Base-by-base conservation (phyloP, 1,140 invertebrate genomes). In the Atta texana region DNA sequence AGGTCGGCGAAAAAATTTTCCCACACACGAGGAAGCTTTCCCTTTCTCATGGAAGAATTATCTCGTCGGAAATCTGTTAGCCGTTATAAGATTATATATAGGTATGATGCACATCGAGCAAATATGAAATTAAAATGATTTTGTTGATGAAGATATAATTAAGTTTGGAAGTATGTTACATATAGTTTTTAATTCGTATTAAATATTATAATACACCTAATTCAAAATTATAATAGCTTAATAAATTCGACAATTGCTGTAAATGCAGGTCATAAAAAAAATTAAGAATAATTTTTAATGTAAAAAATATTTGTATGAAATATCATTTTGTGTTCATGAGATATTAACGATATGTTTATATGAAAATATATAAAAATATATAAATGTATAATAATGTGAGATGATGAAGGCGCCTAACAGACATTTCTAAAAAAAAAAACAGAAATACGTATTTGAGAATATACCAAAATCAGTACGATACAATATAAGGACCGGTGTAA, bases 1-100 rank as follows among this genome's bases (percentile, higher is more conserved):
- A 88, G 74, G 44, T 76, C 84, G 74, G 51, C 74, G 78, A 90
- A 88, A 61, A 85, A 75, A 59, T 76, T 91, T 69, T 90, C 63
- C 24, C 72, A 87, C 57, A 39, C 55, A 14, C 57, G 59, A 55
- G 51, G 39, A 44, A 66, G 74, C 61, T 90, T 87, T 91, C 80
- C 68, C 59, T 90, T 87, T 90, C 69, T 86, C 89, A 71, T 80
- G 57, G 51, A 59, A 61, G 66, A 77, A 78, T 63, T 63, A 81
- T 87, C 87, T 82, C 77, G 71, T 84, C 71, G 66, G 53, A 63
- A 69, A 87, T 89, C 77, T 74, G 61, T 61, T 28, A 28, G 28
- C 64, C 28, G 31, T 61, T 74, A 61, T 59, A 74, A 49, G 68
- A 74, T 74, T 49, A 49, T 14, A 49, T 61, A 61, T 63, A 69